Conservation (phyloP, 2,113 vertebrate genomes). For the Aepyceros melampus region DNA sequence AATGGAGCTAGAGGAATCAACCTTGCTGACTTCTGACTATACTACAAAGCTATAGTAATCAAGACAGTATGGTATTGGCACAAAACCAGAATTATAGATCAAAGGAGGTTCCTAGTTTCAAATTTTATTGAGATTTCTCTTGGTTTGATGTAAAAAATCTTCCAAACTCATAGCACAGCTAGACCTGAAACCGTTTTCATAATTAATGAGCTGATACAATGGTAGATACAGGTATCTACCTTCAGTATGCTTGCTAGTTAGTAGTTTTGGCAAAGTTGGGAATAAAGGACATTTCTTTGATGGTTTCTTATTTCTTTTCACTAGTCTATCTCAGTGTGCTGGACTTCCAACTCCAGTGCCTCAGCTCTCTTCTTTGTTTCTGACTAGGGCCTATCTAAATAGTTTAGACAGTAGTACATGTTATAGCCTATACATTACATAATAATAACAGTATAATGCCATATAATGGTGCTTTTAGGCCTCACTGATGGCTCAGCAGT, state of each 20-base stretch:
- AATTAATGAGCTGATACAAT: background rate
- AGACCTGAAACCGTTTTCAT: background rate
- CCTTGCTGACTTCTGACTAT: background rate
- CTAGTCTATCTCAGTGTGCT: background rate
- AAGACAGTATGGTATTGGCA: background rate
- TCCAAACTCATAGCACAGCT: background rate
- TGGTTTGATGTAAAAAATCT: background rate
- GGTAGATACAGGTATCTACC: background rate
- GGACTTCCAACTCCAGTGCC: background rate
- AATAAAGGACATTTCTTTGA: background rate
- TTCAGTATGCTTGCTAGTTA: background rate
- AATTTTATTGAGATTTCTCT: background rate
- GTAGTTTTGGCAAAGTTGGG: background rate
- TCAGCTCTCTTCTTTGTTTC: background rate
- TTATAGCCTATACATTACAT: background rate
- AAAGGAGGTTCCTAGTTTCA: background rate
- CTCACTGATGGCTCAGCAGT: background rate
- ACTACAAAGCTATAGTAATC: background rate
- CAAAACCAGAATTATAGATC: background rate
- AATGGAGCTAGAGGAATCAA: background rate
- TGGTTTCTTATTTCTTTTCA: background rate
- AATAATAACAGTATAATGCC: background rate
- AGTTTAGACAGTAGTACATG: background rate
- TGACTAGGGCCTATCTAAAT: background rate
- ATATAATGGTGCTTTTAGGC: background rate